Evolutionary conservation across 2,888 invertebrate genomes (phyloP).

Genomic region (Drosophila cracens): DNA sequence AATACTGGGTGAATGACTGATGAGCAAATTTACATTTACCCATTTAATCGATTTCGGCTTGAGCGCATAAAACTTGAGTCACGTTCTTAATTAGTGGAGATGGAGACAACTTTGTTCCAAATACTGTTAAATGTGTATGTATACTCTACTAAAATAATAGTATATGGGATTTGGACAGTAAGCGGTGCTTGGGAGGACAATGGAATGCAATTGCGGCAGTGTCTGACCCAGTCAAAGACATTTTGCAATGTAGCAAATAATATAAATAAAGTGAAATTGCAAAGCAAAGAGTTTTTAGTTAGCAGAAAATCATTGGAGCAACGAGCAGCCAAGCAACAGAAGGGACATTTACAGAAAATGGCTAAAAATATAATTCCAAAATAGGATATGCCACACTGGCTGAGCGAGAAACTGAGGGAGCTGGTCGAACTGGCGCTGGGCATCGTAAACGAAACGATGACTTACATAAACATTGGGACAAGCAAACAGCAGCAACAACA

Average conservation of each 20-base stretch:
- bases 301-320: conserved; percentile 68
- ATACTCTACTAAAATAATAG: conserved; percentile 26
- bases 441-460: conserved; percentile 77
- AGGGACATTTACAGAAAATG: conserved; percentile 67
- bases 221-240: conserved; percentile 57
- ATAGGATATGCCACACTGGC: conserved; percentile 60
- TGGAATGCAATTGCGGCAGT: conserved; percentile 54
- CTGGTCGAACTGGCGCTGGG: conserved; percentile 38
- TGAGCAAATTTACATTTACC: conserved; percentile 21
- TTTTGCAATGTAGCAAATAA: conserved; percentile 71
- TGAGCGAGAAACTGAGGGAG: conserved; percentile 1
- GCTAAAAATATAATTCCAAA: conserved; percentile 77
- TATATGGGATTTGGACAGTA: conserved; percentile 2
- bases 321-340: conserved; percentile 47
- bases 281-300: conserved; percentile 76
- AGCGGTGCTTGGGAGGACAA: conserved; percentile 33
- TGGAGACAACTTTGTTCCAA: conserved; percentile 8
- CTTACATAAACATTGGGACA: conserved; percentile 81
- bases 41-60: conserved; percentile 12
- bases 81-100: conserved; percentile 51
- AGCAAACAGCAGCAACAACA: conserved; percentile 54
- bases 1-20: conserved; percentile 30
- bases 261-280: conserved; percentile 80
- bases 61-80: conserved; percentile 14
- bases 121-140: conserved; percentile 22